Evolutionary conservation across 1,140 invertebrate species (phyloP), one percentile per base, ranked within the genome.

Genomic region (Carcinoscorpius rotundicauda): DNA sequence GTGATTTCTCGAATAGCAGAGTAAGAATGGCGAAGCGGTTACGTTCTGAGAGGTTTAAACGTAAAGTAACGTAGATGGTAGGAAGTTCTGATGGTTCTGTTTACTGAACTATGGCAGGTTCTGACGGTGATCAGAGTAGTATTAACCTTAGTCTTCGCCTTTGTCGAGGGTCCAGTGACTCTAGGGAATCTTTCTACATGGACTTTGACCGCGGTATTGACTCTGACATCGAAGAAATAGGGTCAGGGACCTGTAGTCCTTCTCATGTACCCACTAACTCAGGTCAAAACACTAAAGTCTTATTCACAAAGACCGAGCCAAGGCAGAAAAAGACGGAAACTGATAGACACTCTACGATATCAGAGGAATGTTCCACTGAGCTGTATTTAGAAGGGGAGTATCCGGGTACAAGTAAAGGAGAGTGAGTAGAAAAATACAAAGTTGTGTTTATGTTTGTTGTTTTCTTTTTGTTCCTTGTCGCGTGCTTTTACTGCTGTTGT

Each of bases 161-260:
- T 71, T 82, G 88, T 68, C 83, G 88, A 61, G 87, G 87, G 49
- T 89, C 87, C 49, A 88, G 86, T 73, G 88, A 89, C 78, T 91
- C 88, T 6, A 81, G 88, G 62, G 88, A 91, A 75, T 89, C 87
- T 51, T 90, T 89, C 75, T 91, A 90, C 74, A 89, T 90, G 88
- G 88, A 89, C 76, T 89, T 91, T 72, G 88, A 87, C 70, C 80
- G 82, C 76, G 88, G 88, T 49, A 90, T 91, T 72, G 88, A 91
- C 76, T 90, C 88, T 48, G 88, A 91, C 73, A 91, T 91, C 71
- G 88, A 91, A 74, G 87, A 89, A 76, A 86, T 89, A 71, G 84
- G 85, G 60, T 73, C 76, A 11, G 76, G 76, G 10, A 75, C 73
- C 63, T 73, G 75, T 6, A 52, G 55, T 56, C 29, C 60, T 48